These are phyloP conservation scores for Drosophila melanosoma DNA, from an alignment of 2,888 invertebrate genomes.

Conservation along the genomic window DNA sequence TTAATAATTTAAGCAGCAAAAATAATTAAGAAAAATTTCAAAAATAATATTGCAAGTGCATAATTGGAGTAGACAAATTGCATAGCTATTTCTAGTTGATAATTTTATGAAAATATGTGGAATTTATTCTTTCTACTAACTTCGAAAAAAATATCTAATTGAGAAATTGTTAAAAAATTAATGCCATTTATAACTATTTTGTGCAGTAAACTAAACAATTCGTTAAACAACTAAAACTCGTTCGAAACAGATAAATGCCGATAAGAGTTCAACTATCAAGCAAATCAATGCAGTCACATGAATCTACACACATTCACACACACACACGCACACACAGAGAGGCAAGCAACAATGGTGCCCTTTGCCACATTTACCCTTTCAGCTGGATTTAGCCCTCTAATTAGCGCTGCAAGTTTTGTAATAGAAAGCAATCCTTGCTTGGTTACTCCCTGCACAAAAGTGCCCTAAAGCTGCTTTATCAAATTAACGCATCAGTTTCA, in stretches of 20 bases:
- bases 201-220: not conserved
- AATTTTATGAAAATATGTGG: not conserved
- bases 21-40: not conserved
- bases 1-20: constrained; percentile 25
- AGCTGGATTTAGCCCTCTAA: constrained; percentile 41
- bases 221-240: constrained; percentile 3
- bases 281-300: constrained; percentile 27
- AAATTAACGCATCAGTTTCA: constrained; percentile 68
- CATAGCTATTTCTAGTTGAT: not conserved
- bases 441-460: constrained; percentile 55
- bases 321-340: not conserved
- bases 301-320: constrained; percentile 5
- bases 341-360: too few relatives aligned
- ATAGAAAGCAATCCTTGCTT: constrained; percentile 65
- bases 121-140: not conserved
- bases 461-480: constrained; percentile 70
- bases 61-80: not conserved
- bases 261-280: constrained; percentile 31
- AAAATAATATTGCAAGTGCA: not conserved
- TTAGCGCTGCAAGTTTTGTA: constrained; percentile 63
- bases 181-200: not conserved
- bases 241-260: constrained; percentile 5
- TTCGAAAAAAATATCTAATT: not conserved
- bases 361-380: not conserved
- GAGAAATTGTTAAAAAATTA: not conserved